Conservation (phyloP, 2,888 invertebrate species). For the Hirudinaria manillensis region DNA sequence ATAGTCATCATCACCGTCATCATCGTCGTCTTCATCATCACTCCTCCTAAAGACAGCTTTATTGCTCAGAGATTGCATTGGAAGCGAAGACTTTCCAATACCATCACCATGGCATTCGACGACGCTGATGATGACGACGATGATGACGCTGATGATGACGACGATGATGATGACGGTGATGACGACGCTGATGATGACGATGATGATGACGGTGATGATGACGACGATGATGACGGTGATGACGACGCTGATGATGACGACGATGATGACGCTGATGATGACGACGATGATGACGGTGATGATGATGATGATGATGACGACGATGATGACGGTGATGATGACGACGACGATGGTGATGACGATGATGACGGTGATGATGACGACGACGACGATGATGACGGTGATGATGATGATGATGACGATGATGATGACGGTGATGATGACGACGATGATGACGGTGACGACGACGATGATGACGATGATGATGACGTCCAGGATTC, state of each 20-base stretch:
- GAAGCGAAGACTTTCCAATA: too few relatives aligned
- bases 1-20: too few relatives aligned
- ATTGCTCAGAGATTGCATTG: too few relatives aligned
- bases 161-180: conserved; percentile 25
- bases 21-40: too few relatives aligned
- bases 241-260: conserved; percentile 19
- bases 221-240: conserved; percentile 25
- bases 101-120: background rate
- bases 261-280: conserved; percentile 6
- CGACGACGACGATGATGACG: background rate
- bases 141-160: conserved; percentile 24
- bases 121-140: background rate
- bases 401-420: background rate
- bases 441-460: background rate
- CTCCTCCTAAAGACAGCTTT: too few relatives aligned
- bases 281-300: conserved; percentile 5
- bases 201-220: conserved; percentile 28
- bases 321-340: conserved; percentile 13
- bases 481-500: background rate
- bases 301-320: conserved; percentile 18
- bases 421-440: conserved; percentile 17
- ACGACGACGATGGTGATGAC: background rate
- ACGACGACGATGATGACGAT: background rate
- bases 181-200: conserved; percentile 24
- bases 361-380: background rate